These are phyloP conservation scores for Ectobius pallidus DNA, from an alignment of 2,888 invertebrate species.

Conservation along the genomic window DNA sequence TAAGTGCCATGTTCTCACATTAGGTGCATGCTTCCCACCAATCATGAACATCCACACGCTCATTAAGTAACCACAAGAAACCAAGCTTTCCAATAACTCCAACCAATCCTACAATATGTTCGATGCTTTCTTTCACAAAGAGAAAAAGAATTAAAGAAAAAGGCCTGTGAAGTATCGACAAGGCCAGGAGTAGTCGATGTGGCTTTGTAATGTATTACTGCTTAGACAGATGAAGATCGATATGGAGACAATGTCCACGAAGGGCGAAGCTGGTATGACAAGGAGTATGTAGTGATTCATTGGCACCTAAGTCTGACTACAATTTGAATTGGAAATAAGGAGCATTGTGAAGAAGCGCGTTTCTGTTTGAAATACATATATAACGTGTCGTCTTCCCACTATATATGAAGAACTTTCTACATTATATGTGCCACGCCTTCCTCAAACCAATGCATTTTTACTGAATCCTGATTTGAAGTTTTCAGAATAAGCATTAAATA, in stretches of 20 bases:
- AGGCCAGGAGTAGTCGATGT: background rate
- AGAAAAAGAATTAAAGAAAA: background rate
- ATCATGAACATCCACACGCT: background rate
- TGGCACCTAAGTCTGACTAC: background rate
- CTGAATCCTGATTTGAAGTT: no score
- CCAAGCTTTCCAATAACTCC: background rate
- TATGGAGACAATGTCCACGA: background rate
- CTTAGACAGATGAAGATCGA: background rate
- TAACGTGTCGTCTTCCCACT: no score
- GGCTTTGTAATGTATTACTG: background rate
- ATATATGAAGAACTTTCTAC: no score
- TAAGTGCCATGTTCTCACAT: constrained; percentile 3
- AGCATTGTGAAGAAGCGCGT: no score
- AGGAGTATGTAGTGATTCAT: background rate
- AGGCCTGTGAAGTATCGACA: background rate
- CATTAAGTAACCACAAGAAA: constrained; percentile 1
- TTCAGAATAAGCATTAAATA: no score
- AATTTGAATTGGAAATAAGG: no score
- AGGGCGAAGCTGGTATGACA: background rate
- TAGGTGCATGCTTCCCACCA: background rate
- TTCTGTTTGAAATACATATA: no score
- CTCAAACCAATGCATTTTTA: no score
- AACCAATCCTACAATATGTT: no score
- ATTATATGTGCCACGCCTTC: no score
- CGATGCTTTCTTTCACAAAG: background rate